Evolutionary conservation across 1,140 invertebrate genomes (phyloP).

Genomic region (Leucophenga varia): DNA sequence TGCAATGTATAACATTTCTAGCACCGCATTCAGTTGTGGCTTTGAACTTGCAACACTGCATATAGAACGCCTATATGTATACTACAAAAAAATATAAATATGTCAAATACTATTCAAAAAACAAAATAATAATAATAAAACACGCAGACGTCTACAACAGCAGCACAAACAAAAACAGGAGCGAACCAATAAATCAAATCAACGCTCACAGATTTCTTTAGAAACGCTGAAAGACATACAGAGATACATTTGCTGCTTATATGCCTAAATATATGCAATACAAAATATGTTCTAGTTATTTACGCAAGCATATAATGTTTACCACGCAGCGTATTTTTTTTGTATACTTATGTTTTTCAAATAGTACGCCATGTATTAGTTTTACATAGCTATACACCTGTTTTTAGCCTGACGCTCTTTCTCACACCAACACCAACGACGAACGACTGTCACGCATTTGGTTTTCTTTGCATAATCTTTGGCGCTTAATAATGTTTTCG

Average conservation of each 20-base stretch:
- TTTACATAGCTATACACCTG: too few species aligned
- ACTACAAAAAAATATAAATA: not conserved
- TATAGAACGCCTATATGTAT: slow-evolving; percentile 1
- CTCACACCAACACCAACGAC: too few species aligned
- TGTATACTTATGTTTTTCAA: not conserved
- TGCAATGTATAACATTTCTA: too few species aligned
- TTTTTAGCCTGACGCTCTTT: too few species aligned
- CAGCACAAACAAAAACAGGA: not conserved
- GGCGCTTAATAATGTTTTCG: slow-evolving; percentile 34
- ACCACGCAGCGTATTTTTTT: slow-evolving; percentile 1
- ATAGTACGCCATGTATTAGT: slow-evolving; percentile 24
- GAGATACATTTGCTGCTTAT: too few species aligned
- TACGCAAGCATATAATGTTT: slow-evolving; percentile 24
- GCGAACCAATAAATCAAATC: not conserved
- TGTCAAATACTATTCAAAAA: too few species aligned
- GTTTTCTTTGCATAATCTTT: slow-evolving; percentile 39
- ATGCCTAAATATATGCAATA: slow-evolving; percentile 18
- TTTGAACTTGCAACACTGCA: too few species aligned
- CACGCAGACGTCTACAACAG: not conserved
- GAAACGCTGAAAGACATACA: too few species aligned
- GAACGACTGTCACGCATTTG: slow-evolving; percentile 14
- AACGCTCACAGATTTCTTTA: too few species aligned
- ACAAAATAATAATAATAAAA: slow-evolving; percentile 4
- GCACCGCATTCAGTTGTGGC: too few species aligned
- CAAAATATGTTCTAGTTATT: slow-evolving; percentile 19